phyloP scores from a whole-genome alignment of 2,113 vertebrate species.

The Octodon degus region DNA sequence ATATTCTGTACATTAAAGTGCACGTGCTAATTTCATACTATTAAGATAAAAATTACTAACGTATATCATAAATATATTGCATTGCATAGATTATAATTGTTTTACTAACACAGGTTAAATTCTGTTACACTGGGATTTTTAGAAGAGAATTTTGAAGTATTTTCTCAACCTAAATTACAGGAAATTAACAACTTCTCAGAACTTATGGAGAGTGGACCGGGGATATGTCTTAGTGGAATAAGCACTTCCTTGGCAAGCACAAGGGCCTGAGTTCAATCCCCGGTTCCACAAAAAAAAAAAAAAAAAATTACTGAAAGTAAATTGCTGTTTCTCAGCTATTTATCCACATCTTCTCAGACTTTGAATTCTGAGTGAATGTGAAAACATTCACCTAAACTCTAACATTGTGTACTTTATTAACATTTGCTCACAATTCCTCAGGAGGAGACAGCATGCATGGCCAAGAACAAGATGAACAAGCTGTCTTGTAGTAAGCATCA shows the following conservation, averaged over 20 bases:
- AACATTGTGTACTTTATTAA: neutral
- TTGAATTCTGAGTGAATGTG: neutral
- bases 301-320: neutral
- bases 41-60: neutral
- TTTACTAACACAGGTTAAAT: neutral
- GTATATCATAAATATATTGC: neutral
- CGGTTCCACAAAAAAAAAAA: too few relatives aligned
- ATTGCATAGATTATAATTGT: neutral
- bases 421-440: neutral
- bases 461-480: neutral
- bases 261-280: too few relatives aligned
- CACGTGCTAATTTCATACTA: neutral
- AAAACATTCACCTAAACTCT: conserved; percentile 5
- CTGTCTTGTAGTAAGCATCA: neutral
- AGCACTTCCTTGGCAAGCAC: too few relatives aligned
- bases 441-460: neutral
- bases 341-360: neutral
- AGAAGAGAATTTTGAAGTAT: neutral
- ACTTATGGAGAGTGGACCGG: neutral
- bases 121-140: neutral
- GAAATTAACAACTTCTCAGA: neutral
- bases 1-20: conserved; percentile 36
- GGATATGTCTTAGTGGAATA: too few relatives aligned
- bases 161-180: neutral
- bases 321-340: neutral